Evolutionary conservation across 1,140 invertebrate genomes (phyloP).

Genomic region (Cyrtorhinus lividipennis): DNA sequence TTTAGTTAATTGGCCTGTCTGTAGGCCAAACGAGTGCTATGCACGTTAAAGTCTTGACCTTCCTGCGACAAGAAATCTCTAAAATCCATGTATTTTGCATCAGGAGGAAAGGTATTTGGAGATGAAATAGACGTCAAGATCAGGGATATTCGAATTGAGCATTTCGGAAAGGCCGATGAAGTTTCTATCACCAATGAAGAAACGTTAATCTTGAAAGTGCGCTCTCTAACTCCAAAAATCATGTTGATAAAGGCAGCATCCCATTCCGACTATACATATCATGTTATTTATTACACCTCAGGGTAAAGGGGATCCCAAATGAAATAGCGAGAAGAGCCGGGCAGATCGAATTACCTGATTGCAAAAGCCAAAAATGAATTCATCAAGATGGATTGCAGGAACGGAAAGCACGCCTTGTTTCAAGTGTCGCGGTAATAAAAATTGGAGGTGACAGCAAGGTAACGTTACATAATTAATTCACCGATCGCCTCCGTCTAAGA

Average conservation of each 20-base stretch:
- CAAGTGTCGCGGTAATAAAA: slow-evolving; percentile 56
- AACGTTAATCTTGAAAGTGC: slow-evolving; percentile 10
- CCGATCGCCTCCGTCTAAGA: not conserved
- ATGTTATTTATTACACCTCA: slow-evolving; percentile 40
- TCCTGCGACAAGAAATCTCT: not conserved
- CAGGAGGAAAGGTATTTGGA: slow-evolving; percentile 46
- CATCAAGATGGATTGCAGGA: slow-evolving; percentile 61
- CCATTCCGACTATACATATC: slow-evolving; percentile 50
- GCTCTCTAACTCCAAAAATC: not conserved
- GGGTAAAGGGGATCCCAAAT: slow-evolving; percentile 44
- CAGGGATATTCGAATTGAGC: slow-evolving; percentile 41
- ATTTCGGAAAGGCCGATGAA: slow-evolving; percentile 42
- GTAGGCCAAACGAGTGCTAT: no score
- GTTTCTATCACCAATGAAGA: slow-evolving; percentile 8
- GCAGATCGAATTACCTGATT: slow-evolving; percentile 51
- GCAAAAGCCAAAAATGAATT: slow-evolving; percentile 47
- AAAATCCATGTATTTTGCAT: not conserved
- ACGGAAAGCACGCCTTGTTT: slow-evolving; percentile 49
- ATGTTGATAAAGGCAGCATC: not conserved
- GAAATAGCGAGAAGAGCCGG: slow-evolving; percentile 45
- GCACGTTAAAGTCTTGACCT: not conserved
- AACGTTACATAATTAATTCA: not conserved
- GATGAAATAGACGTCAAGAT: slow-evolving; percentile 53
- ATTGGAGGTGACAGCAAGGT: slow-evolving; percentile 50
- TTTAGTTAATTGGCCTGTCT: no score